Conservation (phyloP, 2,888 invertebrate genomes). For the Coleophora flavipennella region DNA sequence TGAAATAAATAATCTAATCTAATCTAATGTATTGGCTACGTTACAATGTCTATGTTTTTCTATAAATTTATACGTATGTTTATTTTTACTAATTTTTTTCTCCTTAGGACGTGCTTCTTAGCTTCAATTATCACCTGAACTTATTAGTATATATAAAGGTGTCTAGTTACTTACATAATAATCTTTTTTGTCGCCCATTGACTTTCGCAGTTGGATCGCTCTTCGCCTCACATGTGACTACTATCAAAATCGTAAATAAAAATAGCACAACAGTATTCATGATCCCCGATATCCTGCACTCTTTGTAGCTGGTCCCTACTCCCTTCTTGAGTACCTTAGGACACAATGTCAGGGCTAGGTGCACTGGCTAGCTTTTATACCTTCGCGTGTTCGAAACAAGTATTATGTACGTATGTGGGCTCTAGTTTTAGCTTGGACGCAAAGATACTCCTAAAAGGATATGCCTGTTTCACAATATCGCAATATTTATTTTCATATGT, state of each 20-base stretch:
- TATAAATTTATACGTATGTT: no score
- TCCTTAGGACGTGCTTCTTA: no score
- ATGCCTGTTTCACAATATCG: slow-evolving; percentile 33
- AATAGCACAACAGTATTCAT: slow-evolving; percentile 17
- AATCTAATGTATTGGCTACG: no score
- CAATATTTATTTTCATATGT: no score
- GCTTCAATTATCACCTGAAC: no score
- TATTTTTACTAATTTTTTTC: no score
- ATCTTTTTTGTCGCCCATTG: slow-evolving; percentile 34
- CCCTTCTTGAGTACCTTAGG: slow-evolving; percentile 29
- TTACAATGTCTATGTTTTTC: no score
- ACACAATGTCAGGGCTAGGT: slow-evolving; percentile 65
- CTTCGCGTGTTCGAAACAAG: slow-evolving; percentile 47
- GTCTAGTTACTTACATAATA: slow-evolving; percentile 45
- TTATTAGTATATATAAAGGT: no score
- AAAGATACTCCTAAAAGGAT: slow-evolving; percentile 58
- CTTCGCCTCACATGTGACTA: slow-evolving; percentile 20
- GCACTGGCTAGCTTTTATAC: slow-evolving; percentile 62
- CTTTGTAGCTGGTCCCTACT: slow-evolving; percentile 11
- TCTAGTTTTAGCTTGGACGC: slow-evolving; percentile 55
- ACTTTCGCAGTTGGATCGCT: slow-evolving; percentile 12
- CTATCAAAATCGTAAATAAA: slow-evolving; percentile 24
- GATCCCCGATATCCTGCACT: no score
- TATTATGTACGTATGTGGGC: slow-evolving; percentile 56
- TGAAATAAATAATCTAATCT: no score